phyloP scores from a whole-genome alignment of 2,113 vertebrate genomes.

The Sinocyclocheilus rhinocerous region DNA sequence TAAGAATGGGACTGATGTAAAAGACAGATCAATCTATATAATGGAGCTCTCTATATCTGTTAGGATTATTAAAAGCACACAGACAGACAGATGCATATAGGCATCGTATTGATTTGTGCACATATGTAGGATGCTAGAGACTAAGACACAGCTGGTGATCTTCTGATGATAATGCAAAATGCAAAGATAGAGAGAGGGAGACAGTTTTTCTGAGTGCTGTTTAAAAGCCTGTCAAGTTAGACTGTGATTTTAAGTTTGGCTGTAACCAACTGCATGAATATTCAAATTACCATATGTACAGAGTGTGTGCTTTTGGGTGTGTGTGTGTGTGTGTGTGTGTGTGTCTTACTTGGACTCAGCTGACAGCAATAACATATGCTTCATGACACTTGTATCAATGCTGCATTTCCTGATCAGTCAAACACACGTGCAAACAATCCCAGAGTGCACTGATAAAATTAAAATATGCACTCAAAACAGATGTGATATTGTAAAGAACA shows the following conservation, averaged over 20 bases:
- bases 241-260: not conserved
- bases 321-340: not conserved
- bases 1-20: not conserved
- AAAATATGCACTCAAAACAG: not conserved
- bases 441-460: not conserved
- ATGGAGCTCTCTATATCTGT: conserved; percentile 35
- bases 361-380: conserved; percentile 37
- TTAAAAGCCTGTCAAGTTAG: conserved; percentile 28
- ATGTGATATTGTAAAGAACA: not conserved
- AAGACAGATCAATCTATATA: conserved; percentile 42
- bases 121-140: conserved; percentile 6
- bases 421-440: not conserved
- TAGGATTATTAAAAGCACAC: conserved; percentile 48
- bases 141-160: conserved; percentile 2
- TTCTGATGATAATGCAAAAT: not conserved
- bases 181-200: not conserved
- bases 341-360: conserved; percentile 34
- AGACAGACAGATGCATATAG: conserved; percentile 43
- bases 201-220: not conserved
- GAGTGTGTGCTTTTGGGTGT: not conserved
- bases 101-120: conserved; percentile 36
- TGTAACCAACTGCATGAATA: not conserved
- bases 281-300: conserved; percentile 23
- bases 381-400: conserved; percentile 17
- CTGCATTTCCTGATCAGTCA: conserved; percentile 30